Percentiles rank a stretch among this genome's conserved stretches.
These are phyloP conservation scores for Oppia nitens DNA, from an alignment of 1,140 invertebrate genomes.

Conservation along the genomic window DNA sequence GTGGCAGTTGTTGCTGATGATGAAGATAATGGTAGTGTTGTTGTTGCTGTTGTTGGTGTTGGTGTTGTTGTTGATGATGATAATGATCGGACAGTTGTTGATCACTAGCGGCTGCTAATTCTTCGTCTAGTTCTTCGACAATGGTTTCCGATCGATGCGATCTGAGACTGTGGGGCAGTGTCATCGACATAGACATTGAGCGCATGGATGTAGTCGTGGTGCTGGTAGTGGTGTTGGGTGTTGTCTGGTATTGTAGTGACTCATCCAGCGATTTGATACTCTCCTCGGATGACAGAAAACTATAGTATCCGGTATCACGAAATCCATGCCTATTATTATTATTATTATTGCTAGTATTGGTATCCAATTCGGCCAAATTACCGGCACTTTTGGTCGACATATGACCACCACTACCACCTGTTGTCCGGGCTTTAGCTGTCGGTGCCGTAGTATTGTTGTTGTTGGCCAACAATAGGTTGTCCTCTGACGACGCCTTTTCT, in stretches of 20 bases:
- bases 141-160: slow-evolving; percentile 18
- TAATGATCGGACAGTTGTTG: no score
- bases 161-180: slow-evolving; percentile 7
- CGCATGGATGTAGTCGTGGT: background rate
- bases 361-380: slow-evolving; percentile 19
- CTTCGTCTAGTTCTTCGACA: slow-evolving; percentile 23
- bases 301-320: slow-evolving; percentile 22
- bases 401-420: slow-evolving; percentile 19
- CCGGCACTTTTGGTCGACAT: slow-evolving; percentile 20
- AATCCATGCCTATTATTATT: slow-evolving; percentile 12
- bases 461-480: slow-evolving; percentile 18
- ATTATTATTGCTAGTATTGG: no score
- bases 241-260: no score
- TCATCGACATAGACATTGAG: background rate
- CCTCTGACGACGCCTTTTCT: slow-evolving; percentile 19
- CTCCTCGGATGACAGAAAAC: slow-evolving; percentile 15
- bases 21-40: no score
- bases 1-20: no score
- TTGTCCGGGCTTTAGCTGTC: background rate
- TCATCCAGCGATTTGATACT: slow-evolving; percentile 19
- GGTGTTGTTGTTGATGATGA: no score
- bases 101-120: background rate
- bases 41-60: no score
- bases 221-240: no score
- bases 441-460: slow-evolving; percentile 13